Conservation (phyloP, 2,113 vertebrate species). For the Canis aureus region DNA sequence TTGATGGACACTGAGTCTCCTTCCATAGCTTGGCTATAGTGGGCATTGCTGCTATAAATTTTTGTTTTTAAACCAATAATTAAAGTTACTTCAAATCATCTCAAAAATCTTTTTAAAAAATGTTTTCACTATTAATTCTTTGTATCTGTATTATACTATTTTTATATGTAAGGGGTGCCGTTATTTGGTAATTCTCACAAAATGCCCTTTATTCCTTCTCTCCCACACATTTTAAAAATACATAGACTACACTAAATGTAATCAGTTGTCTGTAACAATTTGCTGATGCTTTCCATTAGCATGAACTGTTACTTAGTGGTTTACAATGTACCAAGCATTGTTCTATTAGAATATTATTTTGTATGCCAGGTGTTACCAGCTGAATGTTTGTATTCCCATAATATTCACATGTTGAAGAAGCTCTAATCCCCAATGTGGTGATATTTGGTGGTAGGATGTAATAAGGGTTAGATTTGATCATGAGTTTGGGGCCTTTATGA, state of each 20-base stretch:
- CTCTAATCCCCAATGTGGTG: background rate
- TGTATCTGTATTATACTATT: background rate
- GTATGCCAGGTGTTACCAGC: background rate
- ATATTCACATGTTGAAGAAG: background rate
- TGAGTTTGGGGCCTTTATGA: background rate
- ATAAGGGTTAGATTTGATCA: background rate
- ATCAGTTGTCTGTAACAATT: background rate
- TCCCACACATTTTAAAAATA: background rate
- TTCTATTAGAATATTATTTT: background rate
- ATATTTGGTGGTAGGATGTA: background rate
- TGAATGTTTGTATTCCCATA: background rate
- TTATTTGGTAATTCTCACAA: background rate
- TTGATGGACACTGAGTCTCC: no score
- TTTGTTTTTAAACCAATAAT: background rate
- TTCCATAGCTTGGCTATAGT: no score
- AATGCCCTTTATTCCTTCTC: background rate
- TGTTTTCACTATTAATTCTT: background rate
- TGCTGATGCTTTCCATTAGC: background rate
- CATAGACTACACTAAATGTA: background rate
- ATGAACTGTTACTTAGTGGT: background rate
- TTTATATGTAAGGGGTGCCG: background rate
- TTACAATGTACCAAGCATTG: background rate
- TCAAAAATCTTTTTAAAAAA: background rate
- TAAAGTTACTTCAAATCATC: background rate
- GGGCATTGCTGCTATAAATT: no score